Conservation (phyloP, 2,888 invertebrate species). For the Synanthedon andrenaeformis region DNA sequence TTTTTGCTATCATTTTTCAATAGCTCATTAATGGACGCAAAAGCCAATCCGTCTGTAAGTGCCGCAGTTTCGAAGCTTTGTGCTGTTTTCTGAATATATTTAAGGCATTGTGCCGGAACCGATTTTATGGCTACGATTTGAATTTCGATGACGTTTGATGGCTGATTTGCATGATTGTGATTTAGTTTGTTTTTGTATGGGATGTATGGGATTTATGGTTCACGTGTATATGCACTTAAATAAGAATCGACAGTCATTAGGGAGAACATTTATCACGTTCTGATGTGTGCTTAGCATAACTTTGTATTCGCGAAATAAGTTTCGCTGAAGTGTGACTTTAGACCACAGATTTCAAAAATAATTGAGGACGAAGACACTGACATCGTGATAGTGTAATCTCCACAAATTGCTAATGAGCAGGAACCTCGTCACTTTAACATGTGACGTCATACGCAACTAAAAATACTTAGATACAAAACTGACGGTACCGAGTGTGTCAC, state of each 20-base stretch:
- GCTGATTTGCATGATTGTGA: conserved; percentile 67
- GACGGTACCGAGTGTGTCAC: too few species aligned
- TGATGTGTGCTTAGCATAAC: too few species aligned
- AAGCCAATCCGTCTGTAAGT: conserved; percentile 53
- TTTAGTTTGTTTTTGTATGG: conserved; percentile 48
- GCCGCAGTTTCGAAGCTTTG: conserved; percentile 30
- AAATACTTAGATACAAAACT: too few species aligned
- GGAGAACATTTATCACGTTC: background rate
- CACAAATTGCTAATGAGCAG: too few species aligned
- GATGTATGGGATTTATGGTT: conserved; percentile 29
- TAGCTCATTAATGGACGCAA: conserved; percentile 59
- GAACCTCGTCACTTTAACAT: too few species aligned
- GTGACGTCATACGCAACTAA: too few species aligned
- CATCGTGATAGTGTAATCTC: too few species aligned
- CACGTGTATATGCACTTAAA: conserved; percentile 22
- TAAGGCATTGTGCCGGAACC: conserved; percentile 47
- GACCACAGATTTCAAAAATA: too few species aligned
- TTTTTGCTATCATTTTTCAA: conserved; percentile 70
- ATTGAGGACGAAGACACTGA: too few species aligned
- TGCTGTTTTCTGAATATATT: conserved; percentile 31
- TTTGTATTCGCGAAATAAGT: too few species aligned
- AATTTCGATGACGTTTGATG: conserved; percentile 52
- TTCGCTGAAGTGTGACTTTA: too few species aligned
- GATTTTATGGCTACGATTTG: conserved; percentile 64
- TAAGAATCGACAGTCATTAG: background rate